Evolutionary conservation across 2,113 vertebrate species (phyloP), one percentile per base, ranked within the genome.

Genomic region (Cephalophus harveyi): DNA sequence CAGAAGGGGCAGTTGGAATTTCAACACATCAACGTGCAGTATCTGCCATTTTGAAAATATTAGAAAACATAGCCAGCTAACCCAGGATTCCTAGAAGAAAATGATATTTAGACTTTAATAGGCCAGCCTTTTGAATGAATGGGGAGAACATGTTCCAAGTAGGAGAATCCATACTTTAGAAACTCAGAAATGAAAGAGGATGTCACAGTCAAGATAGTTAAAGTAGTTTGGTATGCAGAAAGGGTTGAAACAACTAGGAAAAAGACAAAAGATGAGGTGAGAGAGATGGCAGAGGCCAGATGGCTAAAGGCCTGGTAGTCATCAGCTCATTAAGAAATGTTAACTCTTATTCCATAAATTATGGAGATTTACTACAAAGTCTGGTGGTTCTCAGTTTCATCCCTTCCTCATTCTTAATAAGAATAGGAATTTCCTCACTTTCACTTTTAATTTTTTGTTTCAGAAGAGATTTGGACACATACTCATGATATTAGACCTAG

Each of bases 331-430:
- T 95, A 90, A 85, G 79, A 97, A 81, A 85, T 76, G 46, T 55
- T 81, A 89, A 92, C 9, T 84, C 33, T 87, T 92, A 67, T 96
- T 92, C 59, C 74, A 59, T 54, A 96, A 93, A 86, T 91, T 86
- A 60, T 10, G 9, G 89, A 86, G 40, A 81, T 88, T 93, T 62
- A 43, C 52, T 87, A 91, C 78, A 89, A 90, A 95, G 21, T 76
- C 43, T 88, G 25, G 23, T 8, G 81, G n/a, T 54, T 93, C 67
- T 95, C 92, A 76, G 30, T 67, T 92, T 67, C 48, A 60, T 36
- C 30, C 17, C 28, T 2, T 82, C 19, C 19, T 79, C 7, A 33
- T 89, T 96, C n/a, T 74, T 92, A 89, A 91, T 28, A 43, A 60
- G 15, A 87, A 46, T 55, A 79, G 67, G 52, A 89, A 95, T 74